phyloP scores from a whole-genome alignment of 2,888 invertebrate genomes.

The Allygus modestus region DNA sequence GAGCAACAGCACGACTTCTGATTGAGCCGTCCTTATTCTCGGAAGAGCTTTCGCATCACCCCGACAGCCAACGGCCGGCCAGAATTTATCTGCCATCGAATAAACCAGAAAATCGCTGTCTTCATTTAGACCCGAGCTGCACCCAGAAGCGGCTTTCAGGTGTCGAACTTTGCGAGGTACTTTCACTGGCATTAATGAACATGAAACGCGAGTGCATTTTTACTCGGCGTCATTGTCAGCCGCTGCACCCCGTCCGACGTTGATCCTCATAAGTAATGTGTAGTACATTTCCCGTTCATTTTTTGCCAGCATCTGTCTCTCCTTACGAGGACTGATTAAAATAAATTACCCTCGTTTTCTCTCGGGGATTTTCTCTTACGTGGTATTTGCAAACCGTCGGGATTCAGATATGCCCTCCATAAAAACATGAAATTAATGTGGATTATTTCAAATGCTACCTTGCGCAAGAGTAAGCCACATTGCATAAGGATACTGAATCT shows the following conservation, averaged over 20 bases:
- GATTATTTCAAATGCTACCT: constrained; percentile 32
- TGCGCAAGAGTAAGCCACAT: background rate
- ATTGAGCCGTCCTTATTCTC: constrained; percentile 13
- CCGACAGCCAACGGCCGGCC: constrained; percentile 8
- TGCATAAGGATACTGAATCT: background rate
- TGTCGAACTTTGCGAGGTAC: constrained; percentile 17
- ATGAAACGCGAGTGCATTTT: constrained; percentile 47
- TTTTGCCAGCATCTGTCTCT: constrained; percentile 6
- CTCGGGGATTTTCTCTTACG: constrained; percentile 17
- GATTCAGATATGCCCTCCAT: constrained; percentile 5
- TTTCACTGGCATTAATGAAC: constrained; percentile 50
- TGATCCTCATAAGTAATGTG: constrained; percentile 43
- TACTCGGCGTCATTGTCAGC: background rate
- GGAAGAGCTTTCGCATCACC: constrained; percentile 27
- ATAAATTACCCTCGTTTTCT: constrained; percentile 30
- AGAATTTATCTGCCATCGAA: constrained; percentile 35
- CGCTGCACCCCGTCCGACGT: background rate
- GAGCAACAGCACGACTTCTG: constrained; percentile 14
- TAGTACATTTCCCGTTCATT: constrained; percentile 13
- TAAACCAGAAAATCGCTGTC: constrained; percentile 33
- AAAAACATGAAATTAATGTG: constrained; percentile 17
- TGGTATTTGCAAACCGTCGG: background rate
- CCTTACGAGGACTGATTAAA: constrained; percentile 36
- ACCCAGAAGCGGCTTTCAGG: background rate
- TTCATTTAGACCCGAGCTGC: constrained; percentile 18